Conservation (phyloP, 2,888 invertebrate species). For the Aphrophora alni region DNA sequence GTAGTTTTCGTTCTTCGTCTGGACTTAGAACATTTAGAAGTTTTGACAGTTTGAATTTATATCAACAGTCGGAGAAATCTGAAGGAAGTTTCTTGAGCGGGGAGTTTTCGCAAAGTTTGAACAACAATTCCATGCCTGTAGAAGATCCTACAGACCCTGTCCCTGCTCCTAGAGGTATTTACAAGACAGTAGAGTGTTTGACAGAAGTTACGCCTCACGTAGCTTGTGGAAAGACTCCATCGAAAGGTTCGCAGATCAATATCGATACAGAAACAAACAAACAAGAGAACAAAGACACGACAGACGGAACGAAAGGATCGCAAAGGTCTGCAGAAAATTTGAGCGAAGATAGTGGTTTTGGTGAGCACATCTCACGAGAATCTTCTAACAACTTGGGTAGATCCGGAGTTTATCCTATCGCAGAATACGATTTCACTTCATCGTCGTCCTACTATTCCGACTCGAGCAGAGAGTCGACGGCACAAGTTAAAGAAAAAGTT, state of each 20-base stretch:
- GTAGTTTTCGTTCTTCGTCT: constrained; percentile 47
- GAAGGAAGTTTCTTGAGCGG: constrained; percentile 43
- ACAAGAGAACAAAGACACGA: constrained; percentile 53
- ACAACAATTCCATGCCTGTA: constrained; percentile 44
- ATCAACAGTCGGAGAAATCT: constrained; percentile 46
- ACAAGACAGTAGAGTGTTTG: constrained; percentile 52
- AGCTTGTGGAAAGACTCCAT: constrained; percentile 19
- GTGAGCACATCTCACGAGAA: constrained; percentile 51
- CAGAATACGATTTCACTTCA: constrained; percentile 43
- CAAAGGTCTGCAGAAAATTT: constrained; percentile 72
- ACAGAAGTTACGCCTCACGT: constrained; percentile 43
- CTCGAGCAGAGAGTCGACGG: constrained; percentile 15
- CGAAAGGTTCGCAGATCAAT: constrained; percentile 4
- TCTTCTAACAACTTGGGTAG: constrained; percentile 31
- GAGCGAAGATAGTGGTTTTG: constrained; percentile 76
- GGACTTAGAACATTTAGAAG: constrained; percentile 60
- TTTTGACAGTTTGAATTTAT: constrained; percentile 60
- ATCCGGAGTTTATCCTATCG: constrained; percentile 31
- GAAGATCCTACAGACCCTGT: constrained; percentile 38
- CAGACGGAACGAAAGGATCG: constrained; percentile 52
- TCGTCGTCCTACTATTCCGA: constrained; percentile 26
- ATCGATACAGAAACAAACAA: constrained; percentile 48
- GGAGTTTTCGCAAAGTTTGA: constrained; percentile 51
- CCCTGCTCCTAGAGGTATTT: constrained; percentile 47
- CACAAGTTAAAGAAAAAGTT: constrained; percentile 7